A percentile compares a stretch with the other conserved stretches of the same genome.
Conservation (phyloP, 1,140 invertebrate species). For the Holcopasites calliopsidis region DNA sequence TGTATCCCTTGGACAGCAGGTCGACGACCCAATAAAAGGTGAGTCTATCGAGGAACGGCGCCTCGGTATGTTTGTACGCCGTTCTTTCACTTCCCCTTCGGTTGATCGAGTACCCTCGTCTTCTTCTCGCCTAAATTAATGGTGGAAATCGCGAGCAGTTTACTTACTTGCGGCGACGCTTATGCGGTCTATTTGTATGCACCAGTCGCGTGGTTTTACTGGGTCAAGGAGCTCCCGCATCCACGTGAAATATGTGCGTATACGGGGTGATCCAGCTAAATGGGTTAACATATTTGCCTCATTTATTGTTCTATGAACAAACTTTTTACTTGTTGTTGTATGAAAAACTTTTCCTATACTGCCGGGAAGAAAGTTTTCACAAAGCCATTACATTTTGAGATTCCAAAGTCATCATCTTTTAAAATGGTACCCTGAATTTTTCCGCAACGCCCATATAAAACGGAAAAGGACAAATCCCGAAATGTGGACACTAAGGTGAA, state of each 20-base stretch:
- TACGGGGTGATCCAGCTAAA: too few relatives aligned
- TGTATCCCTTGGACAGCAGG: conserved; percentile 84
- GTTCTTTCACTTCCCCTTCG: conserved; percentile 22
- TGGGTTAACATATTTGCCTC: too few relatives aligned
- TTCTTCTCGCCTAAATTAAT: conserved; percentile 58
- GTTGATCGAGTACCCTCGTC: conserved; percentile 50
- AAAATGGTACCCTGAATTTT: too few relatives aligned
- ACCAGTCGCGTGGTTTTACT: neutral
- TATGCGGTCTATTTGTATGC: neutral
- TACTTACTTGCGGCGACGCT: neutral
- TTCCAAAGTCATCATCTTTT: too few relatives aligned
- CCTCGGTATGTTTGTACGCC: conserved; percentile 58
- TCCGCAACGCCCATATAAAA: too few relatives aligned
- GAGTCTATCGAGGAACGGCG: conserved; percentile 78
- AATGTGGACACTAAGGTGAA: too few relatives aligned
- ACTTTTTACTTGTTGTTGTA: too few relatives aligned
- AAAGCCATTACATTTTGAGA: too few relatives aligned
- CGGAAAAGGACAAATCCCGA: too few relatives aligned
- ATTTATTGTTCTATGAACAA: too few relatives aligned
- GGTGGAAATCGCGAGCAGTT: conserved; percentile 19
- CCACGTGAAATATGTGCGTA: conserved; percentile 15
- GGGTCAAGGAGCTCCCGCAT: conserved; percentile 19
- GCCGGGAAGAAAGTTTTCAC: too few relatives aligned
- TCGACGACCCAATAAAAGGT: conserved; percentile 89
- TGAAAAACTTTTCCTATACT: too few relatives aligned